Evolutionary conservation across 2,113 vertebrate species (phyloP).

Genomic region (Plestiodon gilberti): DNA sequence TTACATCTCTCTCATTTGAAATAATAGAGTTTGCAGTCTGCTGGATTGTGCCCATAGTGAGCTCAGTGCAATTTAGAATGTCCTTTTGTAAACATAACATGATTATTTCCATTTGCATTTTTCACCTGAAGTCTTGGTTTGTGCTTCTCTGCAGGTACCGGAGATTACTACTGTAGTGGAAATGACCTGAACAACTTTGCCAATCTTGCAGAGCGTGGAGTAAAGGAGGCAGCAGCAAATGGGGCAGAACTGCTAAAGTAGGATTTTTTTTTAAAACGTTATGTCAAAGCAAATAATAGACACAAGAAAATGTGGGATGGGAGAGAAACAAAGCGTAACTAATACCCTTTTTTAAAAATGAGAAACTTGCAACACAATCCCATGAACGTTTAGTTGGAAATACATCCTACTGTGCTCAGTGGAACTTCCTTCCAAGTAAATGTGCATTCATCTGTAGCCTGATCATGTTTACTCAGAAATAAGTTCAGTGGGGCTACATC

Average conservation of each 20-base stretch:
- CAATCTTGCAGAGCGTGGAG: conserved; percentile 50
- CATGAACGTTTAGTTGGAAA: not conserved
- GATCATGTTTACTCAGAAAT: not conserved
- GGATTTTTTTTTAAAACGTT: conserved; percentile 32
- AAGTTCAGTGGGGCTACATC: not conserved
- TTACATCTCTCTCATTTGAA: not conserved
- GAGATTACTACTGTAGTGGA: conserved; percentile 92
- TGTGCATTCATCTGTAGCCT: no score
- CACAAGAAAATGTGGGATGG: not conserved
- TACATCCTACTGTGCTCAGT: not conserved
- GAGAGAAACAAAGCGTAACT: not conserved
- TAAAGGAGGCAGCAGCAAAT: conserved; percentile 72
- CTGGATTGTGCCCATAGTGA: no score
- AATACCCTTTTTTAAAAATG: not conserved
- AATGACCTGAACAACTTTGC: conserved; percentile 91
- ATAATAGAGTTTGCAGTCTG: not conserved
- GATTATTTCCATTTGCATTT: not conserved
- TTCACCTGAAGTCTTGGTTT: conserved; percentile 3
- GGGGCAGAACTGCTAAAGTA: conserved; percentile 79
- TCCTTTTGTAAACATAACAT: not conserved
- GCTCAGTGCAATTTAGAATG: no score
- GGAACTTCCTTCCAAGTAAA: no score
- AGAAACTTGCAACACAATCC: not conserved
- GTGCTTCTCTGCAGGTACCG: conserved; percentile 79
- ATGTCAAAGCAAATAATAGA: not conserved